Conservation (phyloP, 2,888 invertebrate species). For the Mylabris sibirica region DNA sequence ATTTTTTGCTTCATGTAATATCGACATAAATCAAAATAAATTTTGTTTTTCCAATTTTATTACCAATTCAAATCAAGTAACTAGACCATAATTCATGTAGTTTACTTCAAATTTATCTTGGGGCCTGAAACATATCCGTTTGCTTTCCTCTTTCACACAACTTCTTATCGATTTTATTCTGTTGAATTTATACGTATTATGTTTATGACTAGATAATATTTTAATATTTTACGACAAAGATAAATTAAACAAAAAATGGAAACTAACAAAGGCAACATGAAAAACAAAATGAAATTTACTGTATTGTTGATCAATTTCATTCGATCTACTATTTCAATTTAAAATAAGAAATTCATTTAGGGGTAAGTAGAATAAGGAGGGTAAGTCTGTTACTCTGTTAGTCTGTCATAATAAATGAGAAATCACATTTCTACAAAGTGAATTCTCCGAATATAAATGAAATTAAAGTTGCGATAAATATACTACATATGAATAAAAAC, state of each 20-base stretch:
- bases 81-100: conserved; percentile 53
- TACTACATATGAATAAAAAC: conserved; percentile 14
- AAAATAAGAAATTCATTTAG: too few relatives aligned
- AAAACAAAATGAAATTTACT: too few relatives aligned
- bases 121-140: conserved; percentile 26
- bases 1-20: conserved; percentile 53
- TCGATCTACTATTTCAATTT: too few relatives aligned
- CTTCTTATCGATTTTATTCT: conserved; percentile 45
- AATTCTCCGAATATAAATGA: conserved; percentile 30
- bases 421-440: conserved; percentile 15
- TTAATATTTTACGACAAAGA: not conserved
- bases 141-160: conserved; percentile 10
- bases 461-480: conserved; percentile 27
- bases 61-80: conserved; percentile 57
- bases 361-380: too few relatives aligned
- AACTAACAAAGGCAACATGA: too few relatives aligned
- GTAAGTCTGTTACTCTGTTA: too few relatives aligned
- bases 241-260: not conserved
- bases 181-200: conserved; percentile 36
- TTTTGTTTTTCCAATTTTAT: conserved; percentile 56
- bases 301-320: too few relatives aligned
- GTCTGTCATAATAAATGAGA: conserved; percentile 11
- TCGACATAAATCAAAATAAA: conserved; percentile 52
- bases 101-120: conserved; percentile 50
- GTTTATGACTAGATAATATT: not conserved